Base-by-base conservation (phyloP, 53 echinoderm and acorn worm species). In the Stichopus horrens region DNA sequence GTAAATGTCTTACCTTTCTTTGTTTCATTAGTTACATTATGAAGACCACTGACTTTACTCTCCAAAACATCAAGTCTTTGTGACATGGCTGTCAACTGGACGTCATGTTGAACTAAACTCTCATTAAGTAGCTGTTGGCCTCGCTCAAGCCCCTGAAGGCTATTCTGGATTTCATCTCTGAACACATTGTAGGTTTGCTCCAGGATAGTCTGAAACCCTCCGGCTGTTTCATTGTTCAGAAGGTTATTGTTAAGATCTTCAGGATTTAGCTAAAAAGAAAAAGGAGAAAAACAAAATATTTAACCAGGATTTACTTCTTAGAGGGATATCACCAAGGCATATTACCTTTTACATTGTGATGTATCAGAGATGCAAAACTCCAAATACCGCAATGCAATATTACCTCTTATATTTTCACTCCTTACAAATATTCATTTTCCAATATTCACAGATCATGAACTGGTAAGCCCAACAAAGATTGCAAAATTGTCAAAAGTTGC, bases 231-330 rank as follows among this genome's bases (percentile, higher is more conserved):
- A 55, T 73, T 18, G 73, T 89, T 93, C 66, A 94, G 77, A 16
- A 94, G 89, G 86, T 96, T 90, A 57, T 93, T 91, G 73, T 91
- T 93, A 21, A 94, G 86, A 56, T 93, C 93, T 55, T 55, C 74
- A 14, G 93, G 90, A 55, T 93, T 92, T 1, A 94, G 82, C 96
- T 94, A 71, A 2, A 89, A 37, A 79, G 54, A 56, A 7, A 74
- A 74, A 74, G 4, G 14, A 23, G n/a, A 23, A 74, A 74, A 74
- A 14, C n/a, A 74, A 16, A 16, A 21, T 74, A 16, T 8, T 9
- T 21, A 21, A 74, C 20, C 16, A 4, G 74, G 37, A 37, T 37
- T 37, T 37, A 37, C 37, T 37, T 37, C 37, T 37, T 37, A 37
- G 37, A 37, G 37, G 37, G 37, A 1, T 37, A 37, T 1, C 2